These are phyloP conservation scores for Glaucidium brasilianum DNA, from an alignment of 2,113 vertebrate species.

Conservation along the genomic window DNA sequence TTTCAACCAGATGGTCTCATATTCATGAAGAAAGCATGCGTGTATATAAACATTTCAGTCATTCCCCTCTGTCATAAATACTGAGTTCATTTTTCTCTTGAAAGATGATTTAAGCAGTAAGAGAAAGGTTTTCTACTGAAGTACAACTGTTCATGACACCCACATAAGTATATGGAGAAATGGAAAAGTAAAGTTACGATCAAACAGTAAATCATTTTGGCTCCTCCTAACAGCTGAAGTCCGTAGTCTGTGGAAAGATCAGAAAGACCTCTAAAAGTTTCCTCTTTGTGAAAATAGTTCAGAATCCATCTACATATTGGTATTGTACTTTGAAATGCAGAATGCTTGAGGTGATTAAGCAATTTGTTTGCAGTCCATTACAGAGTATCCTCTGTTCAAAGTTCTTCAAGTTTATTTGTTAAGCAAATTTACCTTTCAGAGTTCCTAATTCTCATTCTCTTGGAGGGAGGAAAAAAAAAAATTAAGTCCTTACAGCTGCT, in stretches of 20 bases:
- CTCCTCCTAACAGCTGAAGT: not conserved
- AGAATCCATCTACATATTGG: not conserved
- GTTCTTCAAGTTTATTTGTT: not conserved
- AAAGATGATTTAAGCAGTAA: not conserved
- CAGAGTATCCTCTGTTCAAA: not conserved
- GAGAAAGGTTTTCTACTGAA: not conserved
- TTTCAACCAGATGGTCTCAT: not conserved
- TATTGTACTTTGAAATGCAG: not conserved
- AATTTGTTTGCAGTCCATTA: not conserved
- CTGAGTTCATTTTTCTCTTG: not conserved
- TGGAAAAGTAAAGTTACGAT: not conserved
- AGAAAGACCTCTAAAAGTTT: not conserved
- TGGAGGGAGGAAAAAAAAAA: not conserved
- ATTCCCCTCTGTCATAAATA: not conserved
- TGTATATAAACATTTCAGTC: rapidly evolving
- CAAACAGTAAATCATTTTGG: not conserved
- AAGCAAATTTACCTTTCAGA: not conserved
- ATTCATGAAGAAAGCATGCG: rapidly evolving
- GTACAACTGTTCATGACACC: not conserved
- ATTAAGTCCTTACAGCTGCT: too few relatives aligned
- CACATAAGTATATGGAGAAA: not conserved
- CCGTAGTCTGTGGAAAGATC: not conserved
- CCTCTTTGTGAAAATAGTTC: not conserved
- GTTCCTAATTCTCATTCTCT: not conserved
- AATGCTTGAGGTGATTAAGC: not conserved